Percentiles rank a stretch among this genome's conserved stretches.
phyloP scores from a whole-genome alignment of 2,888 invertebrate genomes.

The Dasysyrphus tricinctus region DNA sequence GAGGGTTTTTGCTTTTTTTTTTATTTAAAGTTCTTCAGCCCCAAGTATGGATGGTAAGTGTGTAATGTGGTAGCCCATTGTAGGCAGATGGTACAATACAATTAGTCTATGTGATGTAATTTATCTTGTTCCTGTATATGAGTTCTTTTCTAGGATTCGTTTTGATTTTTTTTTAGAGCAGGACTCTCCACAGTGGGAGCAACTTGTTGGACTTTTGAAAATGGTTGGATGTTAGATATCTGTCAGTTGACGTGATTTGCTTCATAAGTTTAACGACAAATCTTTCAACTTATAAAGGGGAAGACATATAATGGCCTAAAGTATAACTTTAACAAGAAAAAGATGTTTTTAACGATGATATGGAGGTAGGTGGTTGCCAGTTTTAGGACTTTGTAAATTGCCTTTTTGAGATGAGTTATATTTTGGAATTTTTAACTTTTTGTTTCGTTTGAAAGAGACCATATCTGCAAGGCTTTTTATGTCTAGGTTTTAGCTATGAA shows the following conservation, averaged over 20 bases:
- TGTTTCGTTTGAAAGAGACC: not conserved
- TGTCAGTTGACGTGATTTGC: conserved; percentile 35
- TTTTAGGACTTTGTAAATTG: not conserved
- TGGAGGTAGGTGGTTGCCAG: not conserved
- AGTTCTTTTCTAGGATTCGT: conserved; percentile 6
- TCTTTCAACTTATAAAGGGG: not conserved
- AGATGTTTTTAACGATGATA: not conserved
- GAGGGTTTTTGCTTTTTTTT: conserved; percentile 31
- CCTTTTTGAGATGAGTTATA: not conserved
- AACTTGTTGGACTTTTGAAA: conserved; percentile 30
- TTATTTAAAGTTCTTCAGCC: conserved; percentile 21
- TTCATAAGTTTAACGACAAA: conserved; percentile 25
- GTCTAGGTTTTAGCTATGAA: too few relatives aligned
- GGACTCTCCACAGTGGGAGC: not conserved
- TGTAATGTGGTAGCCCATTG: conserved; percentile 65
- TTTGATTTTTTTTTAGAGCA: not conserved
- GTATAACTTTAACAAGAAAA: not conserved
- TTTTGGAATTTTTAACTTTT: not conserved
- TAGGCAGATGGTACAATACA: conserved; percentile 69
- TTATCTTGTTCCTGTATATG: conserved; percentile 53
- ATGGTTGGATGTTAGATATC: conserved; percentile 36
- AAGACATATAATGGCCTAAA: conserved; percentile 1
- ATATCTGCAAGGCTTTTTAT: too few relatives aligned
- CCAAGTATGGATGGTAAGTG: conserved; percentile 41
- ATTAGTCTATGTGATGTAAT: conserved; percentile 50